Evolutionary conservation across 2,888 invertebrate species (phyloP).

Genomic region (Thera britannica): DNA sequence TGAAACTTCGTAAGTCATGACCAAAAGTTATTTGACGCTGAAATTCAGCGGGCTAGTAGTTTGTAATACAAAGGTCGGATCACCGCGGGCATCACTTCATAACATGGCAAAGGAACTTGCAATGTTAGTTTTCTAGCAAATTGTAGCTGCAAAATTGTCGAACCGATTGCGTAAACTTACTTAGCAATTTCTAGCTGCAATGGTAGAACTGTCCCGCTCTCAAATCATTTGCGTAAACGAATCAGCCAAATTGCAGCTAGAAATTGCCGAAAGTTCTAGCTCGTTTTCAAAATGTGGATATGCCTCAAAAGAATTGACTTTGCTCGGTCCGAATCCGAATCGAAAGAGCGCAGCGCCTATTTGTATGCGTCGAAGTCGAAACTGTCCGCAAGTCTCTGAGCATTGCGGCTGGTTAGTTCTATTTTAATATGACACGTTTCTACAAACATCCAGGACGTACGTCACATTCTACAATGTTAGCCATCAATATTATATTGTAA

Average conservation of each 20-base stretch:
- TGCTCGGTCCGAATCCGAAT: no score
- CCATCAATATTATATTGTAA: not conserved
- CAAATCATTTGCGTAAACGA: no score
- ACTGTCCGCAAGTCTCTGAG: slow-evolving; percentile 42
- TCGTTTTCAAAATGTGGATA: no score
- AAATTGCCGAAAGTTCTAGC: no score
- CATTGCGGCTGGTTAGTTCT: slow-evolving; percentile 57
- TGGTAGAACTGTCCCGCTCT: not conserved
- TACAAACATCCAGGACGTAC: slow-evolving; percentile 40
- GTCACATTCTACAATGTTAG: slow-evolving; percentile 20
- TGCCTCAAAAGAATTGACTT: no score
- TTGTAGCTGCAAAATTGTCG: not conserved
- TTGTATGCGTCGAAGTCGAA: slow-evolving; percentile 24
- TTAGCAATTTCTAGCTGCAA: no score
- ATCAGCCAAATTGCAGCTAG: no score
- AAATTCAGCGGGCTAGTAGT: not conserved
- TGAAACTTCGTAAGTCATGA: not conserved
- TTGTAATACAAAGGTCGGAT: not conserved
- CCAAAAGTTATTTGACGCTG: no score
- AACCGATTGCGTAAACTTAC: no score
- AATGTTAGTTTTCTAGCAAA: no score
- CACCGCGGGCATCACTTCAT: not conserved
- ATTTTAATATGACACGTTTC: slow-evolving; percentile 45
- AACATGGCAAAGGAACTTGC: not conserved
- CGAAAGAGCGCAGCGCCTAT: not conserved